phyloP scores from a whole-genome alignment of 1,140 invertebrate genomes.

The Lepidotrigona ventralis region DNA sequence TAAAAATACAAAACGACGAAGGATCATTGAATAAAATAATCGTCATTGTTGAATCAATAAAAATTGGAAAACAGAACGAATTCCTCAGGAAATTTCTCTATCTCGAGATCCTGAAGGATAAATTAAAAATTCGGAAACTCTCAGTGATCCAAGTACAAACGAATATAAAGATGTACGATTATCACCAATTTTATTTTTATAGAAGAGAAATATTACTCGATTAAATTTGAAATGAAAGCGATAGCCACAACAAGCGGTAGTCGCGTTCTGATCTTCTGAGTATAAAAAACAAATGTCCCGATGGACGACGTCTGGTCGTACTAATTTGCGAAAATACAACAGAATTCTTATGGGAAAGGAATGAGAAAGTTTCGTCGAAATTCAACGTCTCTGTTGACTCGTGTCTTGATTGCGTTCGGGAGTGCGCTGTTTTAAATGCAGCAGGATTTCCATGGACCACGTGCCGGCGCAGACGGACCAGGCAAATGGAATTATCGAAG shows the following conservation, averaged over 20 bases:
- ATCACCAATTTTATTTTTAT: neutral
- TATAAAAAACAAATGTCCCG: neutral
- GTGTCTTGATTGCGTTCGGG: slow-evolving; percentile 47
- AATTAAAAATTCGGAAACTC: no score
- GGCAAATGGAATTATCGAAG: slow-evolving; percentile 59
- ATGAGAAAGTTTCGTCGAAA: neutral
- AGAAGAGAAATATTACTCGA: neutral
- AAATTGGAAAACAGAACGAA: no score
- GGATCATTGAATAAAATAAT: no score
- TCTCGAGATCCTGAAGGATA: no score
- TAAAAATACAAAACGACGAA: no score
- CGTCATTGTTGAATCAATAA: no score
- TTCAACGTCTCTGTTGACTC: slow-evolving; percentile 40
- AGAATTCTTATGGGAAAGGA: neutral
- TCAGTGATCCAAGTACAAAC: no score
- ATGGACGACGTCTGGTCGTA: neutral
- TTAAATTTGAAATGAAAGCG: neutral
- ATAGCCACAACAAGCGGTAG: no score
- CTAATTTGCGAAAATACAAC: neutral
- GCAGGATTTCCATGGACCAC: slow-evolving; percentile 45
- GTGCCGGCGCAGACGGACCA: slow-evolving; percentile 35
- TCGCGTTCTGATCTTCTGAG: neutral
- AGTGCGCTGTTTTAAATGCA: slow-evolving; percentile 58
- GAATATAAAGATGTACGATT: neutral
- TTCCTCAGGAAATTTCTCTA: no score